These are phyloP conservation scores for Ursus arctos DNA, from an alignment of 2,113 vertebrate genomes.

Conservation along the genomic window DNA sequence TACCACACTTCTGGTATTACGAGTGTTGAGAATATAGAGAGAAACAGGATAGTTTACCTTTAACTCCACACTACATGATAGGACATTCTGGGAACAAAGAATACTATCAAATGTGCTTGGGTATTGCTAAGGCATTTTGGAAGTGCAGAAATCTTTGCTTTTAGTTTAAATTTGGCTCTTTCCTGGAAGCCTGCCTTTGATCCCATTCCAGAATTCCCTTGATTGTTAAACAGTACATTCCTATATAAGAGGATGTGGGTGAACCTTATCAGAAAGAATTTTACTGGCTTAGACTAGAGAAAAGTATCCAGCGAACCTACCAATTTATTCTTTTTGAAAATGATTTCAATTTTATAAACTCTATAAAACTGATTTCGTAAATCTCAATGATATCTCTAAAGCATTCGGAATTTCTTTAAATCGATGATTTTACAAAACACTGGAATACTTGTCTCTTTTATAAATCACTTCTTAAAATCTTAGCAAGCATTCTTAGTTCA, in stretches of 20 bases:
- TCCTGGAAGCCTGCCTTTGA: background rate
- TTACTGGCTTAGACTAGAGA: background rate
- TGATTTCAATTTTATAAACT: slow-evolving; percentile 16
- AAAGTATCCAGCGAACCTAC: background rate
- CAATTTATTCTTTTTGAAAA: slow-evolving; percentile 33
- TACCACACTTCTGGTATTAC: background rate
- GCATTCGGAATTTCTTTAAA: slow-evolving; percentile 52
- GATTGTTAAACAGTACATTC: background rate
- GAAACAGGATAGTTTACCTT: background rate
- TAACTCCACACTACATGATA: background rate
- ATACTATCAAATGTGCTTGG: background rate
- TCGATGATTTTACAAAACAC: slow-evolving; percentile 32
- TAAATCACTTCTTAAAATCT: slow-evolving; percentile 12
- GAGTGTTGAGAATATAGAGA: background rate
- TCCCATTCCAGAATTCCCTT: background rate
- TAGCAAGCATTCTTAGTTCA: slow-evolving; percentile 24
- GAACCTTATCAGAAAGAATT: background rate
- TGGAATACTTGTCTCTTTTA: background rate
- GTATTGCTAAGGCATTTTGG: background rate
- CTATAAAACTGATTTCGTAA: slow-evolving; percentile 35
- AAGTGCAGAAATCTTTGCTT: slow-evolving; percentile 7
- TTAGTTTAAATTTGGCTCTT: slow-evolving; percentile 51
- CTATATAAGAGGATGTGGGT: background rate
- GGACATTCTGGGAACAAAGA: background rate
- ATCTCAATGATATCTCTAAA: background rate